These are phyloP conservation scores for Sapayoa aenigma DNA, from an alignment of 2,113 vertebrate genomes.

Conservation along the genomic window DNA sequence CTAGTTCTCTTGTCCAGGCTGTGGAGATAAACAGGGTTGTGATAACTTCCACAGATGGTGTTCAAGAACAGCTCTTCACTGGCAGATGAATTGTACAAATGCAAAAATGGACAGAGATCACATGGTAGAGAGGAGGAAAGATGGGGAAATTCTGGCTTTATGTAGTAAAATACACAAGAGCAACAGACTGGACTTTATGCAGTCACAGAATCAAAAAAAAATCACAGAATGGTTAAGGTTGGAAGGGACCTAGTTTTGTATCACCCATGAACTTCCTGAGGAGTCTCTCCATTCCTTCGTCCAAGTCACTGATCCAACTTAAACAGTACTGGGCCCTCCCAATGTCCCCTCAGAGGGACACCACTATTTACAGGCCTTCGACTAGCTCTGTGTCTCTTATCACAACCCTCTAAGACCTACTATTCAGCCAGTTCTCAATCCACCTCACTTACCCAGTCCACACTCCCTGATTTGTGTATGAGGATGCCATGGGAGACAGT, in stretches of 20 bases:
- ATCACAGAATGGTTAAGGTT: not conserved
- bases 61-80: not conserved
- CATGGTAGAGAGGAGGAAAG: not conserved
- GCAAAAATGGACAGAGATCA: not conserved
- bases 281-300: not conserved
- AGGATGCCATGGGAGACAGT: not conserved
- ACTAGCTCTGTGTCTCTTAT: not conserved
- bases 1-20: not conserved
- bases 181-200: not conserved
- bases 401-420: not conserved
- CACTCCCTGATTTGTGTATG: not conserved
- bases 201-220: not conserved
- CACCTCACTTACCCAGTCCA: not conserved
- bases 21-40: not conserved
- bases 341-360: not conserved
- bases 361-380: not conserved
- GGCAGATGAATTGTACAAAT: not conserved
- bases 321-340: not conserved
- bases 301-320: not conserved
- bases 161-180: not conserved
- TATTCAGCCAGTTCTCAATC: not conserved
- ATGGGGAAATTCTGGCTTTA: not conserved
- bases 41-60: not conserved
- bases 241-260: not conserved
- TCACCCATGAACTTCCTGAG: accelerated